Evolutionary conservation across 2,113 vertebrate species (phyloP), one percentile per base, ranked within the genome.

Genomic region (Glaucomys volans): DNA sequence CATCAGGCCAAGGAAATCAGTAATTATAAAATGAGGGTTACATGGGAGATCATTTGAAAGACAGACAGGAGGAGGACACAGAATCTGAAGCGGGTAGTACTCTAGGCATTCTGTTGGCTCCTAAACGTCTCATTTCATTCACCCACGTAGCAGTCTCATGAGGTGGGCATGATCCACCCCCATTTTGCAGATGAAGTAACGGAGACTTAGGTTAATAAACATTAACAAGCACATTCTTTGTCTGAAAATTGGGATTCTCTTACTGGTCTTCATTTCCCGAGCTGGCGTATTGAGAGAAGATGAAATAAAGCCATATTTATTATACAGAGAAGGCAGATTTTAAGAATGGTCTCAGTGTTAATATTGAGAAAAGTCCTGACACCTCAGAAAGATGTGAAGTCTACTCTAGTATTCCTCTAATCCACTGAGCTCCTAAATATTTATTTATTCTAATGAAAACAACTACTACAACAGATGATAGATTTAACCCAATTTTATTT

Each of bases 401-500:
- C 79, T 81, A 8, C 40, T 72, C 74, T 90, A 42, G 5, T 75
- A 42, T 30, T 85, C 28, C 44, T 74, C 42, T 84, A 20, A 64
- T 74, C 67, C 12, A 62, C 2, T 37, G n/a, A 30, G 18, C 74
- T 82, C 52, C 87, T 91, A 52, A 87, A 47, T 92, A 92, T 92
- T 95, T 96, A 94, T 96, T 97, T 97, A 90, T 92, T 84, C 54
- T 94, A 35, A 90, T 26, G 17, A 40, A 54, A 84, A 64, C 35
- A 62, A 5, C 52, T 42, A 69, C 67, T 89, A 17, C 16, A 71
- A 81, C 16, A 42, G 84, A 90, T n/a, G 37, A 72, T 69, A 54
- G 24, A 18, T 71, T 87, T 81, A 71, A 76, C 2, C 81, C 16
- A 66, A 3, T 75, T 84, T 64, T 92, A 62, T 92, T 54, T 66